Evolutionary conservation across 2,797 vertebrate species (phyloP).

Genomic region (Melanotaenia nigrans): DNA sequence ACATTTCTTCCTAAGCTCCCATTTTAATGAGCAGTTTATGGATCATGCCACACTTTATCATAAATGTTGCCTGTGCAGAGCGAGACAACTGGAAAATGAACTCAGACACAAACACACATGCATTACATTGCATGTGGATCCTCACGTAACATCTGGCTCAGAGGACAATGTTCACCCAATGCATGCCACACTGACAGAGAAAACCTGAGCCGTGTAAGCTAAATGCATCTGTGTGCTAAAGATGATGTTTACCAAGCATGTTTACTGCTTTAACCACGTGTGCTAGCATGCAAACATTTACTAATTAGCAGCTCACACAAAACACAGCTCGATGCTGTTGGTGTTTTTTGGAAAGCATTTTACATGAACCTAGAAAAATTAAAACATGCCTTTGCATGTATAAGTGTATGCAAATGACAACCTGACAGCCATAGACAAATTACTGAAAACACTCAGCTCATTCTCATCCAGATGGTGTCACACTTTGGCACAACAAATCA

Average conservation of each 20-base stretch:
- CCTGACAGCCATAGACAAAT: neutral
- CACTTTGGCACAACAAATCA: neutral
- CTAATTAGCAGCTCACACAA: neutral
- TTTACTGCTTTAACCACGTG: neutral
- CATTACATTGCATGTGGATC: constrained; percentile 32
- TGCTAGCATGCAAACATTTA: neutral
- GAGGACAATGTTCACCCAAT: neutral
- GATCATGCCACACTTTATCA: constrained; percentile 55
- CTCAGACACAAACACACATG: constrained; percentile 30
- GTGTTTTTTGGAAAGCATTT: neutral
- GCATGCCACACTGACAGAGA: neutral
- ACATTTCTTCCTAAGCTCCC: constrained; percentile 26
- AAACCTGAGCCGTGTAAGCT: neutral
- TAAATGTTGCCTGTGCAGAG: constrained; percentile 59
- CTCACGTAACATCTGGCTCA: constrained; percentile 47
- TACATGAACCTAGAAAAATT: neutral
- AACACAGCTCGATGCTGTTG: neutral
- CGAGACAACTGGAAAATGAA: constrained; percentile 58
- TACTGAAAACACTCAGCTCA: neutral
- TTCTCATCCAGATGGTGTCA: neutral
- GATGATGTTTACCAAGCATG: neutral
- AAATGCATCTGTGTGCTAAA: neutral
- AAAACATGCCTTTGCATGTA: neutral
- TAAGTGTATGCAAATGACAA: neutral
- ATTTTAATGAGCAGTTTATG: constrained; percentile 56